Evolutionary conservation across 2,797 vertebrate genomes (phyloP), one percentile per base, ranked within the genome.

Genomic region (Siniperca scherzeri): DNA sequence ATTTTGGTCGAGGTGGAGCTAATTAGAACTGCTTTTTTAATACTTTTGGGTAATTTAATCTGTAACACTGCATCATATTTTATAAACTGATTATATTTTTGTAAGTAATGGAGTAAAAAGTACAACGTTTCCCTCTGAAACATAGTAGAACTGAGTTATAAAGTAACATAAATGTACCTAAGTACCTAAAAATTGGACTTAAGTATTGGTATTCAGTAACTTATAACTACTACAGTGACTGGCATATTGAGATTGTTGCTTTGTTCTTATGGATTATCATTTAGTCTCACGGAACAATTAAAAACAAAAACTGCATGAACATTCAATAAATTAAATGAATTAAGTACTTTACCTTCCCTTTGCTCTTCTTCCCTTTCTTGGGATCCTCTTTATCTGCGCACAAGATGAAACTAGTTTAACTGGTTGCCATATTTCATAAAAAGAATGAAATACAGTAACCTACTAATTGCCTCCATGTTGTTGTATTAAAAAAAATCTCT

Each of bases 321-420:
- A 46, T 59, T 13, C 2, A 71, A 11, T 42, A 42, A 61, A n/a
- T 27, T 1, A 4, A 50, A 73, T 30, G 0, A 52, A 36, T 14
- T 3, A 60, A 69, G 5, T 36, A 62, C 68, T 74, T 92, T 93
- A 95, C 94, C 95, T 56, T 94, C 80, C 91, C 94, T 86, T 59
- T 94, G 7, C 2, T 71, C 40, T 76, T 70, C 57, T 73, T 93
- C 60, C 21, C 22, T 48, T 91, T 91, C 78, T 90, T 89, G 22
- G 48, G 86, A 75, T 91, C 87, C 10, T 95, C 86, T 2, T 90
- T 83, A 67, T 94, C 94, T 95, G 93, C n/a, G 10, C 38, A 79
- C 1, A 79, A 70, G 33, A 89, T 16, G 0, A 83, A 36, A 81
- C 16, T 22, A n/a, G 4, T 78, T 86, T 21, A 80, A 66, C 80